A percentile compares a stretch with the other conserved stretches of the same genome.
Conservation (phyloP, 2,113 vertebrate species). For the Varanus komodoensis region DNA sequence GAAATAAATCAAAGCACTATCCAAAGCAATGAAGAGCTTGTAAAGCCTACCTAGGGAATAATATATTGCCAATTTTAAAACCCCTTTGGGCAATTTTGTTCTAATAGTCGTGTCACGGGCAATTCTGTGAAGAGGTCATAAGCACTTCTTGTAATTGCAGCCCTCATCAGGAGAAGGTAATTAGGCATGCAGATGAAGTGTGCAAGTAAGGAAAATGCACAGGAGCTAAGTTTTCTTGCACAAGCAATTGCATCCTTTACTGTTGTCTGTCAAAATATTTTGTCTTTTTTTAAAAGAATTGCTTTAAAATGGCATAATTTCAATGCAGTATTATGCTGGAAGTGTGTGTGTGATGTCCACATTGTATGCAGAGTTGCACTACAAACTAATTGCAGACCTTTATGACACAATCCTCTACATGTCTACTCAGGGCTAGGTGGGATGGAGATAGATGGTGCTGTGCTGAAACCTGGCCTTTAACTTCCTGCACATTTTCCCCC, state of each 20-base stretch:
- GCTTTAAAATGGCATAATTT: background rate
- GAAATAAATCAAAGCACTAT: conserved; percentile 22
- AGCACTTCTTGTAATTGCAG: conserved; percentile 6
- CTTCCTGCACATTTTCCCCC: too few species aligned
- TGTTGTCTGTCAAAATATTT: background rate
- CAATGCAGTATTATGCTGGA: background rate
- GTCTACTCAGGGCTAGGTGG: background rate
- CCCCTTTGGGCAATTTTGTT: background rate
- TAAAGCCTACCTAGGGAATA: conserved; percentile 21
- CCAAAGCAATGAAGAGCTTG: background rate
- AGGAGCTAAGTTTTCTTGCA: background rate
- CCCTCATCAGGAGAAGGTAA: background rate
- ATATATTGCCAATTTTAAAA: conserved; percentile 7
- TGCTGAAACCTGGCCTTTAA: too few species aligned
- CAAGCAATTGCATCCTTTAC: background rate
- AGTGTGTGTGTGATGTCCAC: background rate
- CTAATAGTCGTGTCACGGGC: background rate
- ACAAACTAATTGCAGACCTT: background rate
- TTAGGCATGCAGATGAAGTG: background rate
- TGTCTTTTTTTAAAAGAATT: conserved; percentile 5
- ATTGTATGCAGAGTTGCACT: background rate
- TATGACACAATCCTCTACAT: background rate
- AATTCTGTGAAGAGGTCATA: background rate
- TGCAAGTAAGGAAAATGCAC: background rate
- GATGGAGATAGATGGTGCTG: too few species aligned